These are phyloP conservation scores for Megalurothrips usitatus DNA, from an alignment of 2,888 invertebrate species.

Conservation along the genomic window DNA sequence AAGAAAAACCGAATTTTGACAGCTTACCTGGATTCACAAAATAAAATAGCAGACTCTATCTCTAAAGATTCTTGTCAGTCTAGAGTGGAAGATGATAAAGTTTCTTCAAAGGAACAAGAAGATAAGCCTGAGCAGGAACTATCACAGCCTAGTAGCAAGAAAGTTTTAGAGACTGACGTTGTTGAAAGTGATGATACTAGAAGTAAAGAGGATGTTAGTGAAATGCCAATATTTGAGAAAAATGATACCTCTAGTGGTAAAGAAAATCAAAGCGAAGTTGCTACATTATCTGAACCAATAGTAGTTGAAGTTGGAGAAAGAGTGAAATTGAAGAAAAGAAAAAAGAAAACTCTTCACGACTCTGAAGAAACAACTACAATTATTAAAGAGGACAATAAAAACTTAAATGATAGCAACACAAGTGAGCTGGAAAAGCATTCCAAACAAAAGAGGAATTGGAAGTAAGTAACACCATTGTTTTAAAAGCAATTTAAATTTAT, in stretches of 20 bases:
- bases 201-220: not conserved
- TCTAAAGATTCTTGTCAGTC: not conserved
- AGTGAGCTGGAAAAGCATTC: not conserved
- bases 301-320: not conserved
- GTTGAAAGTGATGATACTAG: not conserved
- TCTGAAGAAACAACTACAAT: not conserved
- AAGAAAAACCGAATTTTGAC: slow-evolving; percentile 7
- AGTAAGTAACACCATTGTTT: not conserved
- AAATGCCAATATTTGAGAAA: not conserved
- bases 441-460: slow-evolving; percentile 13
- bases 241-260: not conserved
- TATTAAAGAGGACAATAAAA: not conserved
- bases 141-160: not conserved
- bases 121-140: not conserved
- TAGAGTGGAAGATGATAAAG: not conserved
- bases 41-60: not conserved
- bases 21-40: not conserved
- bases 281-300: not conserved
- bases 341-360: not conserved
- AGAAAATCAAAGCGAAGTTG: not conserved
- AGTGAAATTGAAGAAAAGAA: not conserved
- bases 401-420: not conserved
- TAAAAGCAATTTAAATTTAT: not conserved
- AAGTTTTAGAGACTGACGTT: not conserved
- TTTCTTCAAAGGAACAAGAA: not conserved